phyloP scores from a whole-genome alignment of 2,797 vertebrate genomes.

The Diplodus sargus region DNA sequence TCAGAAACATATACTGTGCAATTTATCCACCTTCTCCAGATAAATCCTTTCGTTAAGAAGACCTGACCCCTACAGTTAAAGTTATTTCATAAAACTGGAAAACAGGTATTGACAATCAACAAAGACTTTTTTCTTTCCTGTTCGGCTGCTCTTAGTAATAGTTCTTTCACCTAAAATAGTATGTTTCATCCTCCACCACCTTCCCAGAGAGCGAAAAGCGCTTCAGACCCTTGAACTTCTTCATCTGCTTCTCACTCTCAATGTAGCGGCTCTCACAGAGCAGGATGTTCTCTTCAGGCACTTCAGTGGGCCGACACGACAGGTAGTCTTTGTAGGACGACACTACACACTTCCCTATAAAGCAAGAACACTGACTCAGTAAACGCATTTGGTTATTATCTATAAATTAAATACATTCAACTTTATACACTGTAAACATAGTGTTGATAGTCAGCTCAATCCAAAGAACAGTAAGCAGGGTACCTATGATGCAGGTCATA shows the following conservation, averaged over 20 bases:
- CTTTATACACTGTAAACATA: neutral
- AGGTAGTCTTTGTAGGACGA: conserved; percentile 98
- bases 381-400: neutral
- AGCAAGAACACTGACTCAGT: conserved; percentile 20
- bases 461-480: neutral
- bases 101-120: neutral
- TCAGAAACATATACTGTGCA: conserved; percentile 2
- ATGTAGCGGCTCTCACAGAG: conserved; percentile 98
- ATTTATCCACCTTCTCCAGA: conserved; percentile 3
- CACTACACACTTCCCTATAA: conserved; percentile 94
- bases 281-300: conserved; percentile 91
- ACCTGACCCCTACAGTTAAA: neutral
- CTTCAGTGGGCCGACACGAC: conserved; percentile 93
- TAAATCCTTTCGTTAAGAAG: neutral
- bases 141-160: conserved; percentile 42
- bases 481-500: conserved; percentile 97
- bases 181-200: conserved; percentile 98
- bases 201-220: conserved; percentile 97
- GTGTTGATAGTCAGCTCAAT: neutral
- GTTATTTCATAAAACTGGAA: neutral
- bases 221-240: conserved; percentile 97
- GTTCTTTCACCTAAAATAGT: conserved; percentile 94
- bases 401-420: neutral
- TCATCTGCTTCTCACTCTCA: conserved; percentile 98
- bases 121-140: neutral